Conservation (phyloP, 2,888 invertebrate genomes). For the Mesorhabditis spiculigera region DNA sequence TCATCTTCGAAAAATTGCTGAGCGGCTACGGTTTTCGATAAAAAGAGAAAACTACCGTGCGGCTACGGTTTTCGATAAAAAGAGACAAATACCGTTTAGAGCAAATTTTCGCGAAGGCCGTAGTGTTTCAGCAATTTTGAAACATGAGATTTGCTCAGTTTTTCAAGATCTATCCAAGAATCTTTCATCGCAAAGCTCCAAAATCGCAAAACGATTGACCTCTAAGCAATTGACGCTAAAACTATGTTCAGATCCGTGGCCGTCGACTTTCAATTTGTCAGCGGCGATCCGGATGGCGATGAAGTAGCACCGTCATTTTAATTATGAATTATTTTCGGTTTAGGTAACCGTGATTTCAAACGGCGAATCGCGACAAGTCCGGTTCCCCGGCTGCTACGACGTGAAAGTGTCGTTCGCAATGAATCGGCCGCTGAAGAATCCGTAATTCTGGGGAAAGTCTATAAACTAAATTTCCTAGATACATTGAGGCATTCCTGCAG, state of each 20-base stretch:
- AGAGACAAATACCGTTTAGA: background rate
- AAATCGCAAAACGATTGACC: no score
- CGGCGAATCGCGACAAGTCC: constrained; percentile 28
- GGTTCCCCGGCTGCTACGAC: constrained; percentile 47
- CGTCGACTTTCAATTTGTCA: constrained; percentile 1
- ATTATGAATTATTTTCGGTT: background rate
- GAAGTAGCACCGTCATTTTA: constrained; percentile 4
- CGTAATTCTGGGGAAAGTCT: constrained; percentile 16
- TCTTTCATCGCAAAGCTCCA: no score
- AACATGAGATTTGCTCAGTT: no score
- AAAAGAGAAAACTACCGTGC: constrained; percentile 12
- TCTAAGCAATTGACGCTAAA: no score
- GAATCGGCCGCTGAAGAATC: constrained; percentile 37
- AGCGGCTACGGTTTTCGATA: background rate
- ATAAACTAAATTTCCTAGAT: constrained; percentile 14
- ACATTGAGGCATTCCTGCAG: constrained; percentile 48
- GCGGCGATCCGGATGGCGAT: constrained; percentile 9
- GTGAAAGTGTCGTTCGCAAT: constrained; percentile 41
- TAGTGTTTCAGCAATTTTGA: no score
- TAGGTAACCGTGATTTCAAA: constrained; percentile 27
- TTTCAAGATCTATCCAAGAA: no score
- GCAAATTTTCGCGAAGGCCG: no score
- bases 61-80: constrained; percentile 10
- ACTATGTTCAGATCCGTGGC: background rate
- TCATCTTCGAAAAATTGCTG: constrained; percentile 22